Evolutionary conservation across 2,797 vertebrate genomes (phyloP).

Genomic region (Neomorphus geoffroyi): DNA sequence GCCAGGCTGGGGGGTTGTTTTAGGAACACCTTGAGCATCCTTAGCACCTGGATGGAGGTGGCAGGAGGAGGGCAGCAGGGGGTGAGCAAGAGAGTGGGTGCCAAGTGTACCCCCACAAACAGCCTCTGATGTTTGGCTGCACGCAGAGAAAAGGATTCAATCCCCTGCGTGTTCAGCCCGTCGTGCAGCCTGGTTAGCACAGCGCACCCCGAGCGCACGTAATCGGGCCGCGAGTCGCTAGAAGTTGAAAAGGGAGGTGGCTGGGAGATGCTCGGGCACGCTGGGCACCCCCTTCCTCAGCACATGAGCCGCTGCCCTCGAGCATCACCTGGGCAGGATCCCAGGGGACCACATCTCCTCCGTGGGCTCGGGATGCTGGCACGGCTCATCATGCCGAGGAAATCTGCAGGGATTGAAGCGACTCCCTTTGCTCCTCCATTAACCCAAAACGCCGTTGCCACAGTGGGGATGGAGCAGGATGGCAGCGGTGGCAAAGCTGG

Average conservation of each 20-base stretch:
- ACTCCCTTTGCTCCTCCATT: neutral
- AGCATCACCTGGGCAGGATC: accelerated
- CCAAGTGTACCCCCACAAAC: accelerated
- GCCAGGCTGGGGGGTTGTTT: neutral
- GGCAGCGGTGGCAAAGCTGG: neutral
- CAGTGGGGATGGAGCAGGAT: neutral
- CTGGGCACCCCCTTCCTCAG: neutral
- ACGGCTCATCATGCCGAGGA: accelerated
- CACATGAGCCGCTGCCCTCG: neutral
- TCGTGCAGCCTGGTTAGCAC: neutral
- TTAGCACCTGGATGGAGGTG: neutral
- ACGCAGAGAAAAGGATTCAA: neutral
- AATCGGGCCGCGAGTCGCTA: neutral
- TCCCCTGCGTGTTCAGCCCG: neutral
- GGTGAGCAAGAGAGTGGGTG: neutral
- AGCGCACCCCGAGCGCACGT: neutral
- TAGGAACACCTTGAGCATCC: neutral
- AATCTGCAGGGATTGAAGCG: accelerated
- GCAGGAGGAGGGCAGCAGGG: neutral
- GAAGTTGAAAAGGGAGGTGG: neutral
- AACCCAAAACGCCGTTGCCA: accelerated
- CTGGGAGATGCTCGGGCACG: neutral
- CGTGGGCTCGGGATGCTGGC: accelerated
- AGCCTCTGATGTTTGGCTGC: neutral
- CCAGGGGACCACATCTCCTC: accelerated